Base-by-base conservation (phyloP, 2,888 invertebrate species). In the Eupithecia pulchellata region DNA sequence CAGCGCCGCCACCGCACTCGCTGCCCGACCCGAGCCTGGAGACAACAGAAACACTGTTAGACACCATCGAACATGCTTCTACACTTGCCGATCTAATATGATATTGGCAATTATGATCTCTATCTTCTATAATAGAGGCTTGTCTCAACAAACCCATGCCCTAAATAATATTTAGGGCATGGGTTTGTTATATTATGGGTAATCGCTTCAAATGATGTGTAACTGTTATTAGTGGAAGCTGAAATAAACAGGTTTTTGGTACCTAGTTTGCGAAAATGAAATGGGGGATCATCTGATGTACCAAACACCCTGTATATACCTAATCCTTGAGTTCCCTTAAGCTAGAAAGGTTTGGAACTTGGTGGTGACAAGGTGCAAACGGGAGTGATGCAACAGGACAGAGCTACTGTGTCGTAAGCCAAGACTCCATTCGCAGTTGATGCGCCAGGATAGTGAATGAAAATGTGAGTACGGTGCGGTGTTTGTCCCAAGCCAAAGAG, bases 1-100 rank as follows among this genome's bases (percentile, higher is more conserved):
- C 93, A 89, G 91, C 88, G 86, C 90, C 91, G 82, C 90, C 93
- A 87, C 91, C 92, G 89, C 93, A 93, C 92, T 92, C 93, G 89
- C 92, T 93, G 89, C 90, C 93, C 82, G 94, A 87, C 83, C 90
- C 93, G 96, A 97, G 96, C 96, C 97, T 97, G 95, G 57, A 96
- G 95, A 83, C 88, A 84, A 79, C 69, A 72, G 17, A 62, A 65
- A 42, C 29, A 25, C 30, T 30, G 9, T 60, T 30, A 60, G 32
- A 1, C 25, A 25, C 20, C 1, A 25, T 25, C 11, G 47, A 20
- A 17, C 20, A 47, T n/a, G 20, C 17, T 11, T 42, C n/a, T 42
- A 25, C 25, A 52, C 25, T 13, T 1, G 20, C 11, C 11, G 25
- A 20, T 1, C 9, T 47, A 3, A 47, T 47, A 47, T 20, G 20